Conservation (phyloP, 2,113 vertebrate species). For the Syngnathus scovelli region DNA sequence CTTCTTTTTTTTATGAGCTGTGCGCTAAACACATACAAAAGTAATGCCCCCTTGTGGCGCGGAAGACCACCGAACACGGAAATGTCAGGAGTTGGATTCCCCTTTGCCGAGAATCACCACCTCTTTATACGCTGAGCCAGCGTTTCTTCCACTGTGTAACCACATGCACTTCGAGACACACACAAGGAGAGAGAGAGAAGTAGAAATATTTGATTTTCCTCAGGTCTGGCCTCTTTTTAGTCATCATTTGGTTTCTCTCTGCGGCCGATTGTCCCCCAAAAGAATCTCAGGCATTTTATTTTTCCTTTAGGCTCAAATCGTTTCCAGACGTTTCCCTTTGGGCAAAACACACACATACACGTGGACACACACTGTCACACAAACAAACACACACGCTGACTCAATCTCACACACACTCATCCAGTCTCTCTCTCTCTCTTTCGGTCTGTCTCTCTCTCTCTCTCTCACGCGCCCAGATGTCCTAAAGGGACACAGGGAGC, state of each 20-base stretch:
- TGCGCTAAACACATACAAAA: neutral
- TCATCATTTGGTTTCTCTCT: constrained; percentile 19
- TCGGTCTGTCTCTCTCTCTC: constrained; percentile 2
- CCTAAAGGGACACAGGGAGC: neutral
- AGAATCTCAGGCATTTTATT: constrained; percentile 74
- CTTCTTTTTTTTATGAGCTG: constrained; percentile 6
- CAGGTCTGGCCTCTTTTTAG: constrained; percentile 1
- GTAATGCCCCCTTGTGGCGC: neutral
- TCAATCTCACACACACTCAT: constrained; percentile 22
- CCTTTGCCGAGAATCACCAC: neutral
- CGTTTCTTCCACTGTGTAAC: neutral
- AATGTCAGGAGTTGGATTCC: neutral
- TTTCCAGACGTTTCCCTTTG: constrained; percentile 75
- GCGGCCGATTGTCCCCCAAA: constrained; percentile 53
- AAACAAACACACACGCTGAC: constrained; percentile 19
- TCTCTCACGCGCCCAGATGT: constrained; percentile 13
- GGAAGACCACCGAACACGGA: neutral
- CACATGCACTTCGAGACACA: neutral
- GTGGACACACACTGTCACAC: constrained; percentile 1
- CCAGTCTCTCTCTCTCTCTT: no score
- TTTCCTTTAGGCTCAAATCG: constrained; percentile 71
- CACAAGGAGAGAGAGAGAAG: neutral
- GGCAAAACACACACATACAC: constrained; percentile 18
- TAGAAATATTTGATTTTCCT: constrained; percentile 9
- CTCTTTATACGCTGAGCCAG: neutral